Conservation (phyloP, 2,888 invertebrate species). For the Timema podura region DNA sequence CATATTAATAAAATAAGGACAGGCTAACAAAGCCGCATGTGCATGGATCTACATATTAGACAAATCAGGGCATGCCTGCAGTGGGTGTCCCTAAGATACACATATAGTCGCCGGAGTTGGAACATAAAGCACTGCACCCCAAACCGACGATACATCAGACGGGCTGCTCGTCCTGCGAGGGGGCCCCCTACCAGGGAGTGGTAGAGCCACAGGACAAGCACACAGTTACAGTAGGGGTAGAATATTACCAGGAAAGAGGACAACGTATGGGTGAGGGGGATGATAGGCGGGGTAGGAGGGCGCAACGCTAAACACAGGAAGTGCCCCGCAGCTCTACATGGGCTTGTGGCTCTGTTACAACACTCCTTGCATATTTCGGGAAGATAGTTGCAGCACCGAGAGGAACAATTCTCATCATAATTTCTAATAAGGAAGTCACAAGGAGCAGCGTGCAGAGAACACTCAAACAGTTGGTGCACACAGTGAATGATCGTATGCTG, state of each 20-base stretch:
- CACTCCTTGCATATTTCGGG: too few relatives aligned
- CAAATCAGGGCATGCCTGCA: background rate
- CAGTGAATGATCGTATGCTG: too few relatives aligned
- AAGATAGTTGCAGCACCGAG: too few relatives aligned
- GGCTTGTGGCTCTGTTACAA: too few relatives aligned
- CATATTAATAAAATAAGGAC: background rate
- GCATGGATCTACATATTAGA: background rate
- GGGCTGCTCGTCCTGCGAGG: background rate
- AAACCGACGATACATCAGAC: slow-evolving; percentile 18
- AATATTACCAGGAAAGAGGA: background rate
- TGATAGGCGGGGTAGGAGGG: too few relatives aligned
- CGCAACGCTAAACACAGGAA: too few relatives aligned
- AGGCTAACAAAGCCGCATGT: background rate
- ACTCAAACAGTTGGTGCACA: too few relatives aligned
- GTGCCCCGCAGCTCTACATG: too few relatives aligned
- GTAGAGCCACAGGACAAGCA: slow-evolving; percentile 24
- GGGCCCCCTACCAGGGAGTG: slow-evolving; percentile 16
- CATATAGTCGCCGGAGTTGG: background rate
- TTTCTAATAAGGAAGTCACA: too few relatives aligned
- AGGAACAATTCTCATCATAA: too few relatives aligned
- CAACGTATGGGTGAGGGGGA: too few relatives aligned
- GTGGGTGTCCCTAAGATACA: background rate
- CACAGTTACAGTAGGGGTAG: slow-evolving; percentile 30
- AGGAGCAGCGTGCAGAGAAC: too few relatives aligned
- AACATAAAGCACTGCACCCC: slow-evolving; percentile 12